Conservation (phyloP, 2,888 invertebrate genomes). For the Bellardia bayeri region DNA sequence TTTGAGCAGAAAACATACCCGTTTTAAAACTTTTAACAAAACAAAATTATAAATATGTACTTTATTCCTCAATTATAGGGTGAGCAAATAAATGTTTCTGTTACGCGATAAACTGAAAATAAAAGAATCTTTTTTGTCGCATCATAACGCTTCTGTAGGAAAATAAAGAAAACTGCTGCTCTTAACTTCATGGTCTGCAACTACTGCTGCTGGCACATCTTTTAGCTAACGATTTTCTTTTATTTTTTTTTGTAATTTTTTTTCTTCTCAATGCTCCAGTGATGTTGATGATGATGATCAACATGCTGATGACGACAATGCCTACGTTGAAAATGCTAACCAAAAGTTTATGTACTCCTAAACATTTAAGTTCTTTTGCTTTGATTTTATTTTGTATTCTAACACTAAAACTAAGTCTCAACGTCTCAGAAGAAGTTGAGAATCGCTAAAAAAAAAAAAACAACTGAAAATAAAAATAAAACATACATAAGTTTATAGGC, state of each 20-base stretch:
- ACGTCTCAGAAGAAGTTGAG: conserved; percentile 17
- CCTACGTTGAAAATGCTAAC: conserved; percentile 66
- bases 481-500: conserved; percentile 41
- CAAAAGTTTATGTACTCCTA: conserved; percentile 68
- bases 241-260: conserved; percentile 1
- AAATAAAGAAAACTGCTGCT: conserved; percentile 10
- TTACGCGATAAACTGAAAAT: conserved; percentile 59
- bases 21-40: too few species aligned
- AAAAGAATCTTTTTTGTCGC: conserved; percentile 58
- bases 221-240: conserved; percentile 7
- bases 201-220: conserved; percentile 37
- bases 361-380: conserved; percentile 58
- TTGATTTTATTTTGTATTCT: conserved; percentile 13
- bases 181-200: conserved; percentile 28
- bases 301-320: conserved; percentile 54
- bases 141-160: conserved; percentile 69
- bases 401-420: conserved; percentile 36
- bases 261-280: conserved; percentile 34
- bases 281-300: conserved; percentile 58
- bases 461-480: background rate
- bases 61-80: conserved; percentile 11
- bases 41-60: too few species aligned
- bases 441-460: background rate
- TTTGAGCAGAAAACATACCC: too few species aligned
- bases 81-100: conserved; percentile 55